These are phyloP conservation scores for Tricholaema leucomelas DNA, from an alignment of 2,113 vertebrate species.

Conservation along the genomic window DNA sequence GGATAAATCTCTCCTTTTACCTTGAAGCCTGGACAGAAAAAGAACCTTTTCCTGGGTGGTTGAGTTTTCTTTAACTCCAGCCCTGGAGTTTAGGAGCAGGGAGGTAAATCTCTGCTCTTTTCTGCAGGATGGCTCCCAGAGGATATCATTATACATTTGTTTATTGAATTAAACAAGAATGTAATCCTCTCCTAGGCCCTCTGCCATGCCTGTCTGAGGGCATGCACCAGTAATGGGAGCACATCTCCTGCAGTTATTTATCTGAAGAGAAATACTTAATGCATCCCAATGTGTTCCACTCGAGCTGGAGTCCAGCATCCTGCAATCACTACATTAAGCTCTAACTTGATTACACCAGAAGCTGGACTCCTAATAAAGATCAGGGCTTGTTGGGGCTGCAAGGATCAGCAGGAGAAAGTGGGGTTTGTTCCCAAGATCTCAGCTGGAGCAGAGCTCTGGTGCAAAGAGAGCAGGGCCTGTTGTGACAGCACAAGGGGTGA, in stretches of 20 bases:
- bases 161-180: conserved; percentile 24
- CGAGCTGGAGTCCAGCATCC: not conserved
- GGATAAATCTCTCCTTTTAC: not conserved
- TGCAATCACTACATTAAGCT: not conserved
- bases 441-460: not conserved
- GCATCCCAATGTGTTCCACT: not conserved
- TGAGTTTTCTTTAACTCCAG: not conserved
- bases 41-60: not conserved
- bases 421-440: not conserved
- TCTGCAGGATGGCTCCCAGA: not conserved
- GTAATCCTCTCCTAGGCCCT: conserved; percentile 16
- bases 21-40: not conserved
- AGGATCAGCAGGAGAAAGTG: not conserved
- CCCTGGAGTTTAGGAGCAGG: not conserved
- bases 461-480: not conserved
- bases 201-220: not conserved
- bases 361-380: not conserved
- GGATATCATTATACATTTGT: conserved; percentile 7
- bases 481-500: accelerated
- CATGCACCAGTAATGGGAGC: conserved; percentile 23
- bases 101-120: not conserved
- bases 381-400: not conserved
- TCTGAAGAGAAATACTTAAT: conserved; percentile 41
- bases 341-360: not conserved
- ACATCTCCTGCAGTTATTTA: not conserved